Evolutionary conservation across 2,797 vertebrate genomes (phyloP), one percentile per base, ranked within the genome.

Genomic region (Lemur catta): DNA sequence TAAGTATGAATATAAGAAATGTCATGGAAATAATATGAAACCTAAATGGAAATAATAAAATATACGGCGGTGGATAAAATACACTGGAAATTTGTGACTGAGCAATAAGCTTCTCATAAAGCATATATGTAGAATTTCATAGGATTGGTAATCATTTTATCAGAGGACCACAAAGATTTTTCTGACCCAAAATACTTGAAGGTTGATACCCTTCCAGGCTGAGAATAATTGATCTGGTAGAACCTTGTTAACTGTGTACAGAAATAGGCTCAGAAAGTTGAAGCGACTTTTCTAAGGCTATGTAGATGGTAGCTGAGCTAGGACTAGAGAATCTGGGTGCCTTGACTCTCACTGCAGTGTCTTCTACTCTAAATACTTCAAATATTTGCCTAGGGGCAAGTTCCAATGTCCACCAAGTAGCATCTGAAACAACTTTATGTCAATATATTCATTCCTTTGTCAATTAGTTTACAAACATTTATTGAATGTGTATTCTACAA

Each of bases 151-250:
- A 48, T 74, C 69, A 74, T 91, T 78, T 95, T 88, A 67, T 81
- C 84, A 91, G 38, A 84, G 41, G 30, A 74, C 38, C 69, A 82
- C 61, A 50, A 91, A 78, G 84, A 55, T 74, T 82, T 91, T 93
- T 95, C 90, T 92, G 48, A 78, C 12, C 48, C 75, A 35, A 86
- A 94, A 91, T 94, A 88, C 38, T 87, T 94, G 79, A 90, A 90
- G 15, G 38, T 35, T 84, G 57, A 90, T 91, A 26, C 59, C 67
- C 84, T 41, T 90, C 46, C 46, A 87, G 71, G 26, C 13, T 61
- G 48, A 91, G 35, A 85, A 81, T 84, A 89, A 92, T 30, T 48
- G 38, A 65, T 80, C 35, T 48, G 57, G 6, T 65, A 93, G 26
- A 84, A 46, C 26, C 35, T 82, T 84, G 67, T 69, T 69, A 74